Base-by-base conservation (phyloP, 2,888 invertebrate species). In the Melieria omissa region DNA sequence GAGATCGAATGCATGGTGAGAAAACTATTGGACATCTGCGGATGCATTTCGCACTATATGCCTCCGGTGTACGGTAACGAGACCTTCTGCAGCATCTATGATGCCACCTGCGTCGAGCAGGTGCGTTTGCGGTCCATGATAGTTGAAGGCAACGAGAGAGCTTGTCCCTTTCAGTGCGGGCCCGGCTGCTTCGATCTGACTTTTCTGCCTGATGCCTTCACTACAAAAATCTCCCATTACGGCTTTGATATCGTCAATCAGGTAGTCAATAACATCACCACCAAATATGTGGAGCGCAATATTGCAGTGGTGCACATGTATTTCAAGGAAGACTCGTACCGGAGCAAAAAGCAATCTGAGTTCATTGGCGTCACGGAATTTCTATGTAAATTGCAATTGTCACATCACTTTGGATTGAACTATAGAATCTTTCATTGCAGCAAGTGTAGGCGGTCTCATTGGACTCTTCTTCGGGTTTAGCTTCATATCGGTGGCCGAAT, bases 391-490 rank as follows among this genome's bases (percentile, higher is more conserved):
- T 76, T 5, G 9, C 42, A 29, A 47, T 47, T 29, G 29, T 29
- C 29, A 29, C 29, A 29, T 29, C 29, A 29, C 29, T 29, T 29
- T 29, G 29, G 29, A 29, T 29, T 29, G 29, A 29, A 29, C 29
- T 29, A 3, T 3, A 29, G 29, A 29, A 29, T 29, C 3, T 29
- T 29, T 29, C 2, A 3, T 29, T 29, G 67, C 86, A 94, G 94
- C 93, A 0, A 93, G 92, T 81, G 92, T 92, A 1, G 94, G 94
- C 14, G 94, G 94, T 9, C 86, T 94, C 3, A 88, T 94, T 9
- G 93, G 94, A 0, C 88, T 94, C 0, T 94, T 93, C 82, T 89
- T 94, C 89, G 94, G 94, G 2, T 94, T 94, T 85, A 94, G 94
- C 81, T 90, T 93, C 80, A 89, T 94, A 82, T 94, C 94, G 75